These are phyloP conservation scores for Parauchenoglanis punctatus DNA, from an alignment of 2,797 vertebrate genomes.

Conservation along the genomic window DNA sequence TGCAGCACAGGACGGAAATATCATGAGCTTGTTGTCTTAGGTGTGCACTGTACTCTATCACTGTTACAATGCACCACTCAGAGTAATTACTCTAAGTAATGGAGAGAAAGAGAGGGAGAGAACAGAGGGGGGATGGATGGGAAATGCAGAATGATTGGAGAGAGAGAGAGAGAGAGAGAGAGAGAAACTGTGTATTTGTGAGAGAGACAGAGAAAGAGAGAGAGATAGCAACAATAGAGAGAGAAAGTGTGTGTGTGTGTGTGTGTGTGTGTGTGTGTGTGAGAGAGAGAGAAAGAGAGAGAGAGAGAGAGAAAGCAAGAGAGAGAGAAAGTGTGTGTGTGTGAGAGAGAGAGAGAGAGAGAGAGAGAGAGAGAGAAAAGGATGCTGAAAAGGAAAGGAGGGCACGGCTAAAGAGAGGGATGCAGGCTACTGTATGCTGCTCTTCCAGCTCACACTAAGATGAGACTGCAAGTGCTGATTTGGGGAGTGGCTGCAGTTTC, in stretches of 20 bases:
- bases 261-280: conserved; percentile 14
- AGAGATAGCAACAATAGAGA: background rate
- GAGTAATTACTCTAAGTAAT: conserved; percentile 55
- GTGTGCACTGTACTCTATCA: conserved; percentile 50
- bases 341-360: conserved; percentile 38
- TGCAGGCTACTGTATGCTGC: conserved; percentile 43
- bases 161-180: conserved; percentile 19
- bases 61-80: conserved; percentile 57
- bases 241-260: background rate
- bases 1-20: conserved; percentile 42
- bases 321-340: too few species aligned
- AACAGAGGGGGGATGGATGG: conserved; percentile 18
- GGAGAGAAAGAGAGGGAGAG: conserved; percentile 30
- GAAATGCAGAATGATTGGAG: conserved; percentile 37
- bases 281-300: background rate
- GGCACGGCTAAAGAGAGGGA: conserved; percentile 50
- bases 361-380: conserved; percentile 36
- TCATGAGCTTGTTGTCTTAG: conserved; percentile 48
- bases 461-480: conserved; percentile 45
- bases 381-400: conserved; percentile 55
- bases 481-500: conserved; percentile 47
- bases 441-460: conserved; percentile 39
- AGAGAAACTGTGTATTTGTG: background rate
- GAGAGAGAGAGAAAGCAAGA: too few species aligned
- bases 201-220: conserved; percentile 29